These are phyloP conservation scores for Scaptomyza cyrtandrae DNA, from an alignment of 2,888 invertebrate genomes.

Conservation along the genomic window DNA sequence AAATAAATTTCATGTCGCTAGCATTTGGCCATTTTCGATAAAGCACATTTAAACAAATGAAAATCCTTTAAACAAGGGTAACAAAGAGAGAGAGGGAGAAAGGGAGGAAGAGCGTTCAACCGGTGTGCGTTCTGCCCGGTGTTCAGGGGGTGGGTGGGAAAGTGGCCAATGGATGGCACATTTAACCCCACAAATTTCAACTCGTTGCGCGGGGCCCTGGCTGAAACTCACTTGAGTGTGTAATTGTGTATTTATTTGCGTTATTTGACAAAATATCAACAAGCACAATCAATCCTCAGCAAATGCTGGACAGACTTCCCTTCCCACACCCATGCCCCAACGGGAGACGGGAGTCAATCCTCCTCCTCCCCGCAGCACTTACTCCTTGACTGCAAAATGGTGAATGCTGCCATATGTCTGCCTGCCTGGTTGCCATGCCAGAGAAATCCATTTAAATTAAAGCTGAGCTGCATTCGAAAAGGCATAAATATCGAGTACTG, in stretches of 20 bases:
- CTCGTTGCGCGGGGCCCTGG: slow-evolving; percentile 19
- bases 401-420: slow-evolving; percentile 76
- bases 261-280: slow-evolving; percentile 83
- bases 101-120: not conserved
- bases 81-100: slow-evolving; percentile 15
- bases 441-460: slow-evolving; percentile 79
- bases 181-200: slow-evolving; percentile 60
- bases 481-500: slow-evolving; percentile 66
- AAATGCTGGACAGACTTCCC: slow-evolving; percentile 47
- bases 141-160: not conserved
- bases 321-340: slow-evolving; percentile 30
- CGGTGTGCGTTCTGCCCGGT: slow-evolving; percentile 6
- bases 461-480: slow-evolving; percentile 80
- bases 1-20: slow-evolving; percentile 52
- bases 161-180: slow-evolving; percentile 19
- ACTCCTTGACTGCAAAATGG: slow-evolving; percentile 37
- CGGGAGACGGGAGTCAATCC: slow-evolving; percentile 36
- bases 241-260: slow-evolving; percentile 84
- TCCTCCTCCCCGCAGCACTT: not conserved
- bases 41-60: slow-evolving; percentile 80
- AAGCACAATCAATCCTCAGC: slow-evolving; percentile 81
- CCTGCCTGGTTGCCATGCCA: slow-evolving; percentile 40
- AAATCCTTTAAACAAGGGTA: slow-evolving; percentile 79
- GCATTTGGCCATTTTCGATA: slow-evolving; percentile 77
- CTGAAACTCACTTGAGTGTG: slow-evolving; percentile 81